These are phyloP conservation scores for Chloebia gouldiae DNA, from an alignment of 2,113 vertebrate genomes.

Conservation along the genomic window DNA sequence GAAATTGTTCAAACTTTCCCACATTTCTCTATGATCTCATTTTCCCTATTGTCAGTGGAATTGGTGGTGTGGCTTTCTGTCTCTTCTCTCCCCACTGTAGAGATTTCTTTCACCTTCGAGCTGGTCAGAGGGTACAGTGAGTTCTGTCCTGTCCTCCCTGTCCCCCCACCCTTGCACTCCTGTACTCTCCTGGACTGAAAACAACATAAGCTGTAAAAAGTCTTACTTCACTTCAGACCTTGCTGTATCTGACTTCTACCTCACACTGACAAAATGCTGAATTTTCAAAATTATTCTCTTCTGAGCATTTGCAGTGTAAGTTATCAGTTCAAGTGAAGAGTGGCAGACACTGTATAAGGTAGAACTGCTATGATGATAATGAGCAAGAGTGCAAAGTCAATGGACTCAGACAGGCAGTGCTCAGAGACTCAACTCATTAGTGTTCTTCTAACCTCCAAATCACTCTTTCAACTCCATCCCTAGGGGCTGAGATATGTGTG, in stretches of 20 bases:
- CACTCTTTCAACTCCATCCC: not conserved
- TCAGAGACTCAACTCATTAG: not conserved
- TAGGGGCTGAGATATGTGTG: not conserved
- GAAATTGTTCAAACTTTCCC: not conserved
- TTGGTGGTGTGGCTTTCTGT: not conserved
- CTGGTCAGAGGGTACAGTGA: not conserved
- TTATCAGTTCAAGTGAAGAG: not conserved
- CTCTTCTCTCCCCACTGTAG: not conserved
- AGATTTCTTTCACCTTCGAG: not conserved
- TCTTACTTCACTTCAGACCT: not conserved
- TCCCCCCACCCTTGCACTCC: fast-evolving
- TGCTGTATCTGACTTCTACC: not conserved
- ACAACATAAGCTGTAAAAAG: not conserved
- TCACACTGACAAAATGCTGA: not conserved
- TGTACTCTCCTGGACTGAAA: not conserved
- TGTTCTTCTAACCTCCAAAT: not conserved
- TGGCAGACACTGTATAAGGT: not conserved
- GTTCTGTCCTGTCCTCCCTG: not conserved
- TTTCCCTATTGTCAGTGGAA: not conserved
- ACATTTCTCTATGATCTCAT: not conserved
- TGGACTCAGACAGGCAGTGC: not conserved
- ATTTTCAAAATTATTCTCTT: not conserved
- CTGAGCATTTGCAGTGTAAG: not conserved
- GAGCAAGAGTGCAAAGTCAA: not conserved
- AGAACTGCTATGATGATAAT: not conserved